These are phyloP conservation scores for Drosophila koepferae DNA, from an alignment of 2,888 invertebrate genomes.

Conservation along the genomic window DNA sequence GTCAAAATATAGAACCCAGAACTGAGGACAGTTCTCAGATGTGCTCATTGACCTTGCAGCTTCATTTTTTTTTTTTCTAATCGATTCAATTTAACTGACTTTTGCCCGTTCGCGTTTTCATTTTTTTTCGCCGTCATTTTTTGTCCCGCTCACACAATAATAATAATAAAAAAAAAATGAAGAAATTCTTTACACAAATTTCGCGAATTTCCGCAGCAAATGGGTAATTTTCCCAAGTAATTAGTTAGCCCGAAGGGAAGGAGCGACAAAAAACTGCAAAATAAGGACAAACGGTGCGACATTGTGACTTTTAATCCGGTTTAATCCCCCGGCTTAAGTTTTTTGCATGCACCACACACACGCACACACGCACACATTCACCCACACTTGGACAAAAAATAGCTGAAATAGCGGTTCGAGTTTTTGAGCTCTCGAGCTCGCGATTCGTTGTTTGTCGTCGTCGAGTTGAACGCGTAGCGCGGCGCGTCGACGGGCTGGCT, in stretches of 20 bases:
- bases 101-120: constrained; percentile 48
- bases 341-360: constrained; percentile 61
- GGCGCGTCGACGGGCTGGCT: constrained; percentile 53
- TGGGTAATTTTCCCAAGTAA: constrained; percentile 75
- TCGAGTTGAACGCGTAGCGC: constrained; percentile 41
- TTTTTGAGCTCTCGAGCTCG: constrained; percentile 18
- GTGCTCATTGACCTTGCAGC: constrained; percentile 34
- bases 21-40: background rate
- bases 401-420: constrained; percentile 33
- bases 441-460: constrained; percentile 14
- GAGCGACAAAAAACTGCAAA: constrained; percentile 53
- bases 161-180: constrained; percentile 51
- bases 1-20: constrained; percentile 62
- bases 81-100: constrained; percentile 79
- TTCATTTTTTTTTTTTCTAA: constrained; percentile 53
- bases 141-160: constrained; percentile 26
- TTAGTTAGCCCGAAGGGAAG: constrained; percentile 73
- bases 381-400: constrained; percentile 17
- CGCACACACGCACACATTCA: constrained; percentile 2
- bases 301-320: constrained; percentile 78
- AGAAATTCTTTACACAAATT: constrained; percentile 44
- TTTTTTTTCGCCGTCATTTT: constrained; percentile 9
- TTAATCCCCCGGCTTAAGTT: constrained; percentile 80
- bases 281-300: constrained; percentile 61
- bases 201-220: constrained; percentile 74